Conservation (phyloP, 1,140 invertebrate species). For the Rhopalosiphum maidis region DNA sequence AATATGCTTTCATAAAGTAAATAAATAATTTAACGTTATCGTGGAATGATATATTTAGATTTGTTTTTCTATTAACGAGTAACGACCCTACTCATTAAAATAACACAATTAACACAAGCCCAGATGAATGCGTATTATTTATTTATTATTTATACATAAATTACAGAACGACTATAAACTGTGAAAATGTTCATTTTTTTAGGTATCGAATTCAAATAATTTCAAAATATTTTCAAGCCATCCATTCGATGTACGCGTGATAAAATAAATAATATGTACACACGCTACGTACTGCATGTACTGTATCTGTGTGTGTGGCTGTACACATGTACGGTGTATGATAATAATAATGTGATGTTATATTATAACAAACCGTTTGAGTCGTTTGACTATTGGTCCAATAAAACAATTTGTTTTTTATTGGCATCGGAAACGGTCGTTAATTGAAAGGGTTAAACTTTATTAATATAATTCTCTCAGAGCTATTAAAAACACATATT, state of each 20-base stretch:
- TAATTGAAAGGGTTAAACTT: slow-evolving; percentile 10
- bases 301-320: background rate
- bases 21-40: slow-evolving; percentile 7
- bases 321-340: background rate
- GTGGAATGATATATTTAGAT: background rate
- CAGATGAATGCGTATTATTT: background rate
- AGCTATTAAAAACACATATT: background rate
- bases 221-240: background rate
- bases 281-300: background rate
- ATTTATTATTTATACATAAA: background rate
- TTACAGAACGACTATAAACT: background rate
- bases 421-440: slow-evolving; percentile 4
- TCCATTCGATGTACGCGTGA: background rate
- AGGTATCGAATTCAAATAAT: background rate
- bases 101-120: background rate
- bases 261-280: background rate
- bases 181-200: background rate
- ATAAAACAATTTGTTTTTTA: slow-evolving; percentile 7
- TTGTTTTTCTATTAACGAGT: slow-evolving; percentile 16
- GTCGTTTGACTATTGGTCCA: background rate
- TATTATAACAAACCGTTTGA: background rate
- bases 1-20: slow-evolving; percentile 4
- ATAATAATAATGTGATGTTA: background rate
- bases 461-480: background rate
- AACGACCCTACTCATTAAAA: background rate